Evolutionary conservation across 1,140 invertebrate genomes (phyloP).

Genomic region (Homalodisca vitripennis): DNA sequence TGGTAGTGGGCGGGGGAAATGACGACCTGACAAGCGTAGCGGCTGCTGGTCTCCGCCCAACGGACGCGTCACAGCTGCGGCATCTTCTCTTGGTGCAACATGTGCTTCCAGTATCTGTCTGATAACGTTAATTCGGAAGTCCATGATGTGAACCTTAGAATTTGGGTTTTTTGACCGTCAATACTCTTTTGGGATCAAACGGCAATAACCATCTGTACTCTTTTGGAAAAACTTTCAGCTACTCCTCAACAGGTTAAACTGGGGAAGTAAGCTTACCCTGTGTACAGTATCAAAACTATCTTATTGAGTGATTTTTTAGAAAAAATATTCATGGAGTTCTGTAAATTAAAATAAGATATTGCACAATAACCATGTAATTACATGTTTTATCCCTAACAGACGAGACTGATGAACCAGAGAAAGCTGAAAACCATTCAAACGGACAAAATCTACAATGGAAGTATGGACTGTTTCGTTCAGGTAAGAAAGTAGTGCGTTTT

Average conservation of each 20-base stretch:
- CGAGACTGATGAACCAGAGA: slow-evolving; percentile 88
- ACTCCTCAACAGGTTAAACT: not conserved
- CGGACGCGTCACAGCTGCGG: no score
- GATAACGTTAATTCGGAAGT: no score
- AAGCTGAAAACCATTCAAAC: slow-evolving; percentile 53
- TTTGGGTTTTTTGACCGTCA: no score
- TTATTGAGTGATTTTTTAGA: not conserved
- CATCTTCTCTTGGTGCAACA: no score
- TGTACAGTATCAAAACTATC: not conserved
- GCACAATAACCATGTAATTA: not conserved
- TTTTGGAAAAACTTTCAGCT: not conserved
- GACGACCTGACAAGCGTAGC: no score
- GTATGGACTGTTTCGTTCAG: slow-evolving; percentile 85
- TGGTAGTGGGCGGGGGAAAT: no score
- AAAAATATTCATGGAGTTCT: not conserved
- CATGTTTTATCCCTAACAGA: slow-evolving; percentile 60
- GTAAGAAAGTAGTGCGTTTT: slow-evolving; percentile 51
- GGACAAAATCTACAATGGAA: slow-evolving; percentile 62
- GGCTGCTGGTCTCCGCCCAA: no score
- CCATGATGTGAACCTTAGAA: no score
- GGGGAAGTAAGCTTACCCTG: not conserved
- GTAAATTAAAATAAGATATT: not conserved
- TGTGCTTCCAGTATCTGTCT: no score
- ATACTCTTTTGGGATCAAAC: no score
- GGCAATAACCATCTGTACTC: not conserved